These are phyloP conservation scores for Botia kubotai DNA, from an alignment of 2,797 vertebrate species.

Conservation along the genomic window DNA sequence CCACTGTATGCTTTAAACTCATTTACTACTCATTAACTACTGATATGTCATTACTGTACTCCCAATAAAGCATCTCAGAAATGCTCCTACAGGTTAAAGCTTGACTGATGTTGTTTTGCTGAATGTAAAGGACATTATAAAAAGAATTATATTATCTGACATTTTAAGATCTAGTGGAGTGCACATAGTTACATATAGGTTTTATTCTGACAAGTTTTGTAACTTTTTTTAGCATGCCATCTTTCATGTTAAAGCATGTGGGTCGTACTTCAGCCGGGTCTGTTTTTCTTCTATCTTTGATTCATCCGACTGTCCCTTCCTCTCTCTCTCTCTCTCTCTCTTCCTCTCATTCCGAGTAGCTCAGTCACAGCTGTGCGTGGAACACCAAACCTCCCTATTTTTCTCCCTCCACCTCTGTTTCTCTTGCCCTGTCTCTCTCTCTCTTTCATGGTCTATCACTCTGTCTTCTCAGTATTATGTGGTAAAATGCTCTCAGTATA, in stretches of 20 bases:
- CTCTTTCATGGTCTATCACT: conserved; percentile 35
- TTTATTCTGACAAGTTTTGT: not conserved
- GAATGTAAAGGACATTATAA: not conserved
- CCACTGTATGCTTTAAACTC: not conserved
- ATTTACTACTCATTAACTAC: not conserved
- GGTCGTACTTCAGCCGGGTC: conserved; percentile 14
- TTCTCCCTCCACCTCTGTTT: conserved; percentile 15
- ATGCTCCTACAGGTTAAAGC: conserved; percentile 17
- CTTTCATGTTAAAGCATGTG: conserved; percentile 28
- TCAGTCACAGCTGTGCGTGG: conserved; percentile 42
- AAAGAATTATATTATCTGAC: too few species aligned
- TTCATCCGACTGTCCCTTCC: conserved; percentile 41
- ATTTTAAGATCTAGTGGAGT: too few species aligned
- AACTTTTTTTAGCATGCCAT: conserved; percentile 1
- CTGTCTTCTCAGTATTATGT: conserved; percentile 42
- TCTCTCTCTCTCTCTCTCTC: conserved; percentile 22
- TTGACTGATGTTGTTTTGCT: conserved; percentile 27
- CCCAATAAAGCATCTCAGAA: conserved; percentile 22
- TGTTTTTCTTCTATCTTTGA: not conserved
- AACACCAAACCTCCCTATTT: conserved; percentile 48
- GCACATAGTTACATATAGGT: too few species aligned
- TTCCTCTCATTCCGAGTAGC: conserved; percentile 23
- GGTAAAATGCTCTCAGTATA: conserved; percentile 34
- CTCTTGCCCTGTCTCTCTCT: conserved; percentile 15
- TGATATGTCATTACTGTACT: conserved; percentile 10